A percentile compares a stretch with the other conserved stretches of the same genome.
Conservation (phyloP, 1,140 invertebrate genomes). For the Drosophila fuyamai region DNA sequence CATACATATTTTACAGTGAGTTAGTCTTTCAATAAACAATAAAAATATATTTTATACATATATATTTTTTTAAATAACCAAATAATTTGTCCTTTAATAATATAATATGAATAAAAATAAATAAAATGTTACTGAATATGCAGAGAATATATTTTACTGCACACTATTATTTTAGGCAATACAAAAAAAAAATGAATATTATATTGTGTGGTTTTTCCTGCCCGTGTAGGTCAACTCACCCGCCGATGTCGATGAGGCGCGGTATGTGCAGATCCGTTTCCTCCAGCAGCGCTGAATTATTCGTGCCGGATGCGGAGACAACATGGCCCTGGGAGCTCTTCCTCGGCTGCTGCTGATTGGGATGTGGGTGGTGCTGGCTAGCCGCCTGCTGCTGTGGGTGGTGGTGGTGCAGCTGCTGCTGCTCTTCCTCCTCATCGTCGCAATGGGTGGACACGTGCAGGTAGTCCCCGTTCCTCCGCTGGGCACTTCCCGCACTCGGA, state of each 20-base stretch:
- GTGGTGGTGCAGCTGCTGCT: slow-evolving; percentile 24
- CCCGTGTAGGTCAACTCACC: slow-evolving; percentile 54
- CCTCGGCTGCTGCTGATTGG: slow-evolving; percentile 21
- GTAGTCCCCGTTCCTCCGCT: slow-evolving; percentile 88
- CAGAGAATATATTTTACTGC: too few relatives aligned
- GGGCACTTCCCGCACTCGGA: slow-evolving; percentile 66
- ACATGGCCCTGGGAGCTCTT: slow-evolving; percentile 47
- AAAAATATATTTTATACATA: too few relatives aligned
- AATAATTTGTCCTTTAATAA: too few relatives aligned
- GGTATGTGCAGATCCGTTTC: slow-evolving; percentile 87
- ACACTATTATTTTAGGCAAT: too few relatives aligned
- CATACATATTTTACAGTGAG: too few relatives aligned
- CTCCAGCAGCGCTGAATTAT: slow-evolving; percentile 70
- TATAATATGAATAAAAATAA: too few relatives aligned
- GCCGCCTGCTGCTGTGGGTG: slow-evolving; percentile 12
- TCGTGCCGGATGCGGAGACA: slow-evolving; percentile 42
- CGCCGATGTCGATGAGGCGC: slow-evolving; percentile 86
- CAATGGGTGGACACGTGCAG: slow-evolving; percentile 87
- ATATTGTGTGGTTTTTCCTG: not conserved
- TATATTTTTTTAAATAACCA: too few relatives aligned
- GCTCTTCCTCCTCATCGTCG: slow-evolving; percentile 87
- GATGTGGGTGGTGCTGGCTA: slow-evolving; percentile 19
- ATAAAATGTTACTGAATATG: too few relatives aligned
- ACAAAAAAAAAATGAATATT: too few relatives aligned
- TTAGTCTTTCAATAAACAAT: too few relatives aligned